Percentiles rank a stretch among this genome's conserved stretches.
Conservation (phyloP, 2,797 vertebrate species). For the Leontopithecus rosalia region DNA sequence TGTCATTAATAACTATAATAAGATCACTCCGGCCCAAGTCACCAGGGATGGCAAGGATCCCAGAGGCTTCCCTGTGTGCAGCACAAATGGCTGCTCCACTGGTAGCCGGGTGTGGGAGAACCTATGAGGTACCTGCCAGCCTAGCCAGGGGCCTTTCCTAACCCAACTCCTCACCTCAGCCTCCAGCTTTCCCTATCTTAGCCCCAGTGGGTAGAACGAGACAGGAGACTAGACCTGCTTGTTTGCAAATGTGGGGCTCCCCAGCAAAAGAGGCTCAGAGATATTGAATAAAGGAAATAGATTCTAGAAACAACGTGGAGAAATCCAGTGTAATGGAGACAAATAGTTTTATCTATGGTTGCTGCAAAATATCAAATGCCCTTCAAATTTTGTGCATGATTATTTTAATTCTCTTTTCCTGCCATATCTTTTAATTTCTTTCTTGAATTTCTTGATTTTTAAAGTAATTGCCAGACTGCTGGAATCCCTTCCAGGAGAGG, state of each 20-base stretch:
- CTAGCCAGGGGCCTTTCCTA: too few species aligned
- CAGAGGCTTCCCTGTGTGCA: neutral
- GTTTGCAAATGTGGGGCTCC: neutral
- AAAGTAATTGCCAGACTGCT: neutral
- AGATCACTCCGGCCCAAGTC: neutral
- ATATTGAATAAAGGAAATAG: neutral
- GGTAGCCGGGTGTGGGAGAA: rapidly evolving
- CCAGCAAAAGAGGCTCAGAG: neutral
- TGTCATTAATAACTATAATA: neutral
- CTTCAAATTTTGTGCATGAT: neutral
- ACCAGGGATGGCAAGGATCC: neutral
- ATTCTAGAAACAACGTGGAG: neutral
- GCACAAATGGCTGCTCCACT: rapidly evolving
- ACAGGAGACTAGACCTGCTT: neutral
- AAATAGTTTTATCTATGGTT: neutral
- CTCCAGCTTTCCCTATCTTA: neutral
- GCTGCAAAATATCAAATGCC: neutral
- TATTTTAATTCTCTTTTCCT: neutral
- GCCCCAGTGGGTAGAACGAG: neutral
- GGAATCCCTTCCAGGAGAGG: neutral
- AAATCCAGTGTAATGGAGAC: neutral
- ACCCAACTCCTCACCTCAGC: rapidly evolving
- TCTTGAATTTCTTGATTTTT: neutral
- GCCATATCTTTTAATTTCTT: neutral
- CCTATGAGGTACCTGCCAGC: neutral